These are phyloP conservation scores for Stegodyphus mimosarum DNA, from an alignment of 1,140 invertebrate genomes.

Conservation along the genomic window DNA sequence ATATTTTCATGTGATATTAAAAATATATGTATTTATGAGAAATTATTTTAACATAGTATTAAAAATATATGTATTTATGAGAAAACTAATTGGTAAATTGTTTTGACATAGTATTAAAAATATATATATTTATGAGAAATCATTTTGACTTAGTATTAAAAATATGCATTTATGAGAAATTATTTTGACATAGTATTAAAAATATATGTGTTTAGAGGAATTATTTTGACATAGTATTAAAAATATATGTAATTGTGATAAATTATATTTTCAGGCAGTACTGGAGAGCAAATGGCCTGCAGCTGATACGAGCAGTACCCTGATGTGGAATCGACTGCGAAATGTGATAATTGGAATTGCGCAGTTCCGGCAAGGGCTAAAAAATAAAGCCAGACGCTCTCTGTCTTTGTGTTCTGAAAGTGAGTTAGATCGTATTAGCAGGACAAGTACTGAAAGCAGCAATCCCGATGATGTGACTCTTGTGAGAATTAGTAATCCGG, in stretches of 20 bases:
- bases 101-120: no score
- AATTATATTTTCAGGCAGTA: conserved; percentile 74
- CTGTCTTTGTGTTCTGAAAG: conserved; percentile 67
- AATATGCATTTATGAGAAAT: no score
- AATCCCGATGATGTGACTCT: conserved; percentile 65
- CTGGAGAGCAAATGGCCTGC: conserved; percentile 95
- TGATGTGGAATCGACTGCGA: conserved; percentile 93
- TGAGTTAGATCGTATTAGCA: conserved; percentile 67
- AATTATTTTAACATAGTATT: no score
- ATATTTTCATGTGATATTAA: neutral
- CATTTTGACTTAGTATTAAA: no score
- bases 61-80: no score
- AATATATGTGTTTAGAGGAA: neutral
- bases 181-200: neutral
- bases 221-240: neutral
- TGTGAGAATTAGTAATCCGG: conserved; percentile 38
- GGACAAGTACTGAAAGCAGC: conserved; percentile 66
- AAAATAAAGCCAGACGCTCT: conserved; percentile 63
- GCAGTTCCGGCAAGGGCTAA: conserved; percentile 69
- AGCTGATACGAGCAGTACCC: conserved; percentile 81
- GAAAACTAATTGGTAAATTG: no score
- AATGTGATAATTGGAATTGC: conserved; percentile 92
- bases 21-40: no score
- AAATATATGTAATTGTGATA: neutral
- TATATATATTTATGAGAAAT: no score